Conservation (phyloP, 2,888 invertebrate species). For the Caenorhabditis zanzibari region DNA sequence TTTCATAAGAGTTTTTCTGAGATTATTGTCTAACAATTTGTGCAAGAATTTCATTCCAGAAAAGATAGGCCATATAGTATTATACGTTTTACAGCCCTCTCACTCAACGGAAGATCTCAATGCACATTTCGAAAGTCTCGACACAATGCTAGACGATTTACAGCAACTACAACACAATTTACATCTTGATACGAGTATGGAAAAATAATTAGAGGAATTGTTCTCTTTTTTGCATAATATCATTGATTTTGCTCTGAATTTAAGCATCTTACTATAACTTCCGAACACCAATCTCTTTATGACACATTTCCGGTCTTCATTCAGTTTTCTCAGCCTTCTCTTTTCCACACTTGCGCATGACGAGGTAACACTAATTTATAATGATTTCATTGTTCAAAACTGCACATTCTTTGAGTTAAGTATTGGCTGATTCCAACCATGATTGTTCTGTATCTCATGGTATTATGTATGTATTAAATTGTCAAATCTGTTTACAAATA, state of each 20-base stretch:
- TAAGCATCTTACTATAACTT: background rate
- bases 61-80: too few relatives aligned
- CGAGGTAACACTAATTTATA: constrained; percentile 35
- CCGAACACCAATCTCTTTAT: background rate
- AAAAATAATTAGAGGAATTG: constrained; percentile 4
- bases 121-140: constrained; percentile 75
- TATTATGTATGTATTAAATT: background rate
- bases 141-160: constrained; percentile 80
- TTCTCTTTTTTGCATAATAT: constrained; percentile 12
- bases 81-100: constrained; percentile 64
- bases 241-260: background rate
- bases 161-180: constrained; percentile 81
- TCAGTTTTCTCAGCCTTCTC: background rate
- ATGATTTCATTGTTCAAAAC: constrained; percentile 22
- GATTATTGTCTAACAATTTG: too few relatives aligned
- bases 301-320: background rate
- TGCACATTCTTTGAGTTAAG: constrained; percentile 16
- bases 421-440: background rate
- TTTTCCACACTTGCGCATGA: constrained; percentile 18
- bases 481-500: too few relatives aligned
- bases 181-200: constrained; percentile 33
- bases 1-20: too few relatives aligned
- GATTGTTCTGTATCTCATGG: constrained; percentile 8
- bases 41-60: too few relatives aligned
- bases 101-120: constrained; percentile 77